Evolutionary conservation across 2,888 invertebrate species (phyloP), one percentile per base, ranked within the genome.

Genomic region (Macrophya alboannulata): DNA sequence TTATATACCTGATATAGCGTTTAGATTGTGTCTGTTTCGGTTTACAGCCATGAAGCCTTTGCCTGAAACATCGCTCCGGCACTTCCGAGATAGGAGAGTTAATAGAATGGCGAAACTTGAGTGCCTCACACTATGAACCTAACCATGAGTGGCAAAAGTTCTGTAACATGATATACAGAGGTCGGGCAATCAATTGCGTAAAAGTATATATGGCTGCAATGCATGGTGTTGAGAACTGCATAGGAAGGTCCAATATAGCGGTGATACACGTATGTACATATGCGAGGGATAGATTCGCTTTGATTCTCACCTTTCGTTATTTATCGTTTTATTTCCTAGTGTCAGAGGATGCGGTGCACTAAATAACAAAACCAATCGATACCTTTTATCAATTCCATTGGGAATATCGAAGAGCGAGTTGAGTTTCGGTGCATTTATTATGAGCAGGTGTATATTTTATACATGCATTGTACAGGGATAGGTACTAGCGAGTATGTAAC

Each of bases 251-350:
- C 68, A 68, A 21, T 48, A 48, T 48, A 48, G 9, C 48, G 48
- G 48, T 48, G 4, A 8, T 48, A 48, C 48, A 48, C n/a, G n/a
- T n/a, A n/a, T n/a, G n/a, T 12, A 12, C 12, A 12, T 48, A 48
- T 48, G 48, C 48, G 12, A 48, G 48, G 48, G 10, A 68, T 68
- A 37, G 37, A 68, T 68, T 68, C 37, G 37, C 68, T 37, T 68
- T 68, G 68, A 37, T 37, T 68, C 65, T 68, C 37, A 17, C 15
- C 37, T 31, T 37, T 6, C 37, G 25, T 68, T 68, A 68, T 68
- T 68, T 68, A 68, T 68, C 68, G 68, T 68, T 68, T 68, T 68
- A 68, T 68, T 68, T 68, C 68, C 68, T 68, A 68, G 68, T 68
- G 68, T 68, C 68, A 68, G 15, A n/a, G 68, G 31, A 37, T 68